Percentiles rank a stretch among this genome's conserved stretches.
phyloP scores from a whole-genome alignment of 2,797 vertebrate genomes.

The Rhabdomys pumilio region DNA sequence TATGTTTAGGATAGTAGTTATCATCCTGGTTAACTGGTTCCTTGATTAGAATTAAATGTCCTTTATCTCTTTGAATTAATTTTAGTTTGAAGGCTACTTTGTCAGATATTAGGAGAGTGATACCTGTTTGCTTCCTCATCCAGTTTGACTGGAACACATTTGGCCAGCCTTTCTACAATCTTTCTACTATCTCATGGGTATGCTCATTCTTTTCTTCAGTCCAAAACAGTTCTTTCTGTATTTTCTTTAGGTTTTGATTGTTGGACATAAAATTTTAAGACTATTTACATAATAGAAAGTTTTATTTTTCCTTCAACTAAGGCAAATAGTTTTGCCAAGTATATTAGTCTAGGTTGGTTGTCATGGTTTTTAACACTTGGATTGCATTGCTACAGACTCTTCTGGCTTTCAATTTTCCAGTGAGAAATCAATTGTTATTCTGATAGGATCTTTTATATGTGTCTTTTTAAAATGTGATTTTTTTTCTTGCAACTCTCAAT shows the following conservation, averaged over 20 bases:
- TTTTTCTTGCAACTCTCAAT: neutral
- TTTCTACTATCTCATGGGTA: neutral
- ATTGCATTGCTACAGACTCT: neutral
- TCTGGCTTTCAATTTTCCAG: neutral
- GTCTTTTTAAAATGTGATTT: neutral
- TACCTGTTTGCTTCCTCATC: neutral
- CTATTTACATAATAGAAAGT: neutral
- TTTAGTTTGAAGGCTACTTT: neutral
- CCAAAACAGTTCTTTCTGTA: neutral
- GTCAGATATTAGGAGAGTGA: neutral
- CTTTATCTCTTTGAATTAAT: too few species aligned
- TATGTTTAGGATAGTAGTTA: neutral
- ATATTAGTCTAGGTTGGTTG: neutral
- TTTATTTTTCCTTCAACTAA: neutral
- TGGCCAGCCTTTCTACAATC: neutral
- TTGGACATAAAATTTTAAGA: neutral
- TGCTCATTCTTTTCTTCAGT: neutral
- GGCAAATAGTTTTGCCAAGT: neutral
- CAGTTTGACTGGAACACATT: neutral
- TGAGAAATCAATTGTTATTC: neutral
- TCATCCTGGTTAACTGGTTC: neutral
- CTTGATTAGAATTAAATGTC: neutral
- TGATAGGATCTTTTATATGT: neutral
- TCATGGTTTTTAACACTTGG: neutral
- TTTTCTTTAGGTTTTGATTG: neutral